Percentiles rank a stretch among this genome's conserved stretches.
phyloP scores from a whole-genome alignment of 1,140 invertebrate genomes.

The Orius laevigatus region DNA sequence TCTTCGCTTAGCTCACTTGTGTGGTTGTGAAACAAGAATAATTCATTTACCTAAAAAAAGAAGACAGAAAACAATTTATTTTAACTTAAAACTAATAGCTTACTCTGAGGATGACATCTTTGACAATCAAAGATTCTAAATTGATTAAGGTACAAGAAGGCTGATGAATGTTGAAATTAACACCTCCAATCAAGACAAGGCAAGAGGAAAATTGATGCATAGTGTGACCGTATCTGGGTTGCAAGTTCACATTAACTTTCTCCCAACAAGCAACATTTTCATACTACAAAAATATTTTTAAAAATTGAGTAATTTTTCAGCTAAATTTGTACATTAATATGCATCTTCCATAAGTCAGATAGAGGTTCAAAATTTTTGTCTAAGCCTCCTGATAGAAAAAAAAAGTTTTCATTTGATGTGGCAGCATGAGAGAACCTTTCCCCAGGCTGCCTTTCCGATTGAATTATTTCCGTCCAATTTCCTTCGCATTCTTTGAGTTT shows the following conservation, averaged over 20 bases:
- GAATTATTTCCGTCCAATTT: too few relatives aligned
- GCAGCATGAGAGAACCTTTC: slow-evolving; percentile 26
- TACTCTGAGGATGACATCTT: slow-evolving; percentile 29
- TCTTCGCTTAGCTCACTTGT: slow-evolving; percentile 23
- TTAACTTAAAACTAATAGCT: slow-evolving; percentile 18
- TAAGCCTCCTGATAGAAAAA: slow-evolving; percentile 29
- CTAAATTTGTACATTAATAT: not conserved
- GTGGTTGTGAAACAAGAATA: slow-evolving; percentile 30
- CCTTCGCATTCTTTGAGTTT: too few relatives aligned
- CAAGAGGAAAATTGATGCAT: slow-evolving; percentile 16
- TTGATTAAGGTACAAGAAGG: slow-evolving; percentile 29
- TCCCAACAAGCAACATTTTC: not conserved
- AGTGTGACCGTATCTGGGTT: slow-evolving; percentile 27
- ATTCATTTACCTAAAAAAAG: not conserved
- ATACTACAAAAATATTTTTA: too few relatives aligned
- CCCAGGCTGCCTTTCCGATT: too few relatives aligned
- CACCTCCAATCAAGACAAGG: too few relatives aligned
- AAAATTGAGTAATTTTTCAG: too few relatives aligned
- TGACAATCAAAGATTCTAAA: slow-evolving; percentile 21
- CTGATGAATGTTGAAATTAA: slow-evolving; percentile 10
- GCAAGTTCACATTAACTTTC: not conserved
- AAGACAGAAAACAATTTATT: slow-evolving; percentile 5
- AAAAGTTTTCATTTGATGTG: slow-evolving; percentile 18
- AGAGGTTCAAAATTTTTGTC: slow-evolving; percentile 22
- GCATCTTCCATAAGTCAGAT: slow-evolving; percentile 22